These are phyloP conservation scores for Coleophora deauratella DNA, from an alignment of 2,888 invertebrate genomes.

Conservation along the genomic window DNA sequence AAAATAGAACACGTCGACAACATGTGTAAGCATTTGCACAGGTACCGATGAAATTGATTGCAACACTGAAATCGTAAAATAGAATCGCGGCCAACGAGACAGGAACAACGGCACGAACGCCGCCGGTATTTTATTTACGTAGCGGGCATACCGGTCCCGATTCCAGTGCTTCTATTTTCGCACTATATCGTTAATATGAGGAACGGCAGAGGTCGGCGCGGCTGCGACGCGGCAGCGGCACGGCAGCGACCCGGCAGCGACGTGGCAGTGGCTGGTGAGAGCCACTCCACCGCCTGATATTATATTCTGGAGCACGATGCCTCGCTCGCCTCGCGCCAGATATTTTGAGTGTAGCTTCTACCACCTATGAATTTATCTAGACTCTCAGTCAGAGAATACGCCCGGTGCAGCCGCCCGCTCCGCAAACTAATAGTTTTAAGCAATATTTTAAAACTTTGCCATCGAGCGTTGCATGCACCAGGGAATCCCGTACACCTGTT, in stretches of 20 bases:
- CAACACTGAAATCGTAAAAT: constrained; percentile 44
- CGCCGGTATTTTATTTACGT: constrained; percentile 65
- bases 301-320: constrained; percentile 73
- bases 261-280: constrained; percentile 38
- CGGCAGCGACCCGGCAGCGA: constrained; percentile 20
- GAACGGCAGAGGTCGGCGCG: constrained; percentile 30
- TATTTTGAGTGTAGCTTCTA: constrained; percentile 70
- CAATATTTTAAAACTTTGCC: no score
- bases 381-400: constrained; percentile 60
- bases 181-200: constrained; percentile 63
- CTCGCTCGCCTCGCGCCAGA: constrained; percentile 65
- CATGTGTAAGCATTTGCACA: no score
- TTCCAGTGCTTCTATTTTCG: constrained; percentile 62
- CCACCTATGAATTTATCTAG: constrained; percentile 69
- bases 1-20: no score
- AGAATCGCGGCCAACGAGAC: constrained; percentile 46
- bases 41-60: constrained; percentile 35
- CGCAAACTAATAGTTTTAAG: constrained; percentile 29
- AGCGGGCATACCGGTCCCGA: constrained; percentile 49
- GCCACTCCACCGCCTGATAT: constrained; percentile 67
- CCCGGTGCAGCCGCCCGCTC: constrained; percentile 60
- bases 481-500: not conserved
- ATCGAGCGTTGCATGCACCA: not conserved
- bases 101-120: constrained; percentile 46
- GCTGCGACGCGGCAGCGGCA: not conserved